Evolutionary conservation across 2,113 vertebrate genomes (phyloP).

Genomic region (Beaufortia kweichowensis): DNA sequence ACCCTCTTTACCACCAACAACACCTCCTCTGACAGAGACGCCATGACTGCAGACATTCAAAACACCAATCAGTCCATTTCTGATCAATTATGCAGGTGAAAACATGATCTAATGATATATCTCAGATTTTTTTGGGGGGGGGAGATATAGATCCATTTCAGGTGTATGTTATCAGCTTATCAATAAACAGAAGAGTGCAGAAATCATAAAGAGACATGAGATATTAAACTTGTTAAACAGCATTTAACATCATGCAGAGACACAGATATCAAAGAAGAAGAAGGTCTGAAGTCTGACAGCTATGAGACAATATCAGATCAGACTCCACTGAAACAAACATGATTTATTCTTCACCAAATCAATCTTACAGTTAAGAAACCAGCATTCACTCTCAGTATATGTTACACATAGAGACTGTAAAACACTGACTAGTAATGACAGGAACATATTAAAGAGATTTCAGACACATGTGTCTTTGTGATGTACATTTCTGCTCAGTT

Average conservation of each 20-base stretch:
- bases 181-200: too few relatives aligned
- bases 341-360: not conserved
- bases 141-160: too few relatives aligned
- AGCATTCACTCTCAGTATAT: not conserved
- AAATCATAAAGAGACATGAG: not conserved
- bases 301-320: not conserved
- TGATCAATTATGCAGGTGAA: too few relatives aligned
- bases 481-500: not conserved
- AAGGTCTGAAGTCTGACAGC: too few relatives aligned
- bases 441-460: not conserved
- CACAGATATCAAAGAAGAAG: not conserved
- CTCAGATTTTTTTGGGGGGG: too few relatives aligned
- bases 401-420: not conserved
- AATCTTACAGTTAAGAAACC: not conserved
- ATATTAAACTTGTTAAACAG: too few relatives aligned
- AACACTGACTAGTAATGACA: not conserved
- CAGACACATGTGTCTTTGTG: not conserved
- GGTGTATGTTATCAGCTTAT: too few relatives aligned
- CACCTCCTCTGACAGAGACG: slow-evolving; percentile 96
- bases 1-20: slow-evolving; percentile 94
- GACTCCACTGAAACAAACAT: not conserved
- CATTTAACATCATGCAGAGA: not conserved
- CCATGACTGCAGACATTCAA: slow-evolving; percentile 76
- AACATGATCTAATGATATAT: too few relatives aligned
- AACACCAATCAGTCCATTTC: too few relatives aligned